phyloP scores from a whole-genome alignment of 2,888 invertebrate species.

The Agriopis aurantiaria region DNA sequence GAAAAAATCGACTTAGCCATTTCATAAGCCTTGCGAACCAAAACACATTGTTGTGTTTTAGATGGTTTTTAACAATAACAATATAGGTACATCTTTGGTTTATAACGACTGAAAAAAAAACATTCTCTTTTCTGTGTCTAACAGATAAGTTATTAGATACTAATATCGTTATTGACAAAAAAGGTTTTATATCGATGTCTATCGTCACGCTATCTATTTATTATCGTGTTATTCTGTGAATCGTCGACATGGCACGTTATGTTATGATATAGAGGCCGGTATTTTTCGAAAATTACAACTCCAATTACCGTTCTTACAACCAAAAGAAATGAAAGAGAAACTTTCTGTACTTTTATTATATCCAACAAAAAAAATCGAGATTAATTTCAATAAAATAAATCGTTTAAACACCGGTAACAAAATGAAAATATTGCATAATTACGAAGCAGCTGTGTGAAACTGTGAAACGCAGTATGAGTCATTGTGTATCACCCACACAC shows the following conservation, averaged over 20 bases:
- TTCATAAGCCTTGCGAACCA: no score
- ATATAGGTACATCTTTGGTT: no score
- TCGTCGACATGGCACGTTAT: background rate
- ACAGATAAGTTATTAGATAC: no score
- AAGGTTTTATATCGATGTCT: no score
- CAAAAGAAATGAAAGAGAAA: constrained; percentile 8
- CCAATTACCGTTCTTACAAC: background rate
- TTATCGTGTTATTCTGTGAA: background rate
- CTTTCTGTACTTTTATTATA: constrained; percentile 7
- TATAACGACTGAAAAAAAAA: no score
- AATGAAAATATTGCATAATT: constrained; percentile 47
- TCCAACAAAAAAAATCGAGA: constrained; percentile 5
- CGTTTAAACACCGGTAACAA: constrained; percentile 26
- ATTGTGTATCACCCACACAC: constrained; percentile 44
- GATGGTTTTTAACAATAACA: no score
- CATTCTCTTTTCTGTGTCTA: no score
- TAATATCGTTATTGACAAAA: no score
- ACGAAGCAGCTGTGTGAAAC: constrained; percentile 36
- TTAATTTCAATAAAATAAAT: constrained; percentile 15
- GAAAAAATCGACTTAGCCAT: no score
- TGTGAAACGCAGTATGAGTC: constrained; percentile 40
- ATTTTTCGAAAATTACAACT: background rate
- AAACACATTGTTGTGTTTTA: no score
- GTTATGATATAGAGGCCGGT: background rate
- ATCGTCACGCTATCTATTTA: no score